These are phyloP conservation scores for Himalopsyche anomala DNA, from an alignment of 2,888 invertebrate genomes.

Conservation along the genomic window DNA sequence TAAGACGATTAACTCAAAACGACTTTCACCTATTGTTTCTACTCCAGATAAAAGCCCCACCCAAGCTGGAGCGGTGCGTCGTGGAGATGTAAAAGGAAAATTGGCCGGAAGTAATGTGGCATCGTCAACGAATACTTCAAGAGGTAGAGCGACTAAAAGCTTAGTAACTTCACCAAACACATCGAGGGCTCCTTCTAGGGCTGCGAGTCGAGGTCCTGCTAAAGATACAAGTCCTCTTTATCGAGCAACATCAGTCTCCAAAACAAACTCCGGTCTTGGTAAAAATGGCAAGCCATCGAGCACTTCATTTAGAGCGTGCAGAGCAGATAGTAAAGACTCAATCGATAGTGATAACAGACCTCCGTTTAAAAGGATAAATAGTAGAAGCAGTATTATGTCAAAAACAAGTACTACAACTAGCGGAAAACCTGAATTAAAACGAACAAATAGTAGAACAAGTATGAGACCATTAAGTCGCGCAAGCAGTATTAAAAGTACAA, in stretches of 20 bases:
- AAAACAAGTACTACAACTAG: conserved; percentile 50
- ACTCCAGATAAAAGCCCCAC: conserved; percentile 76
- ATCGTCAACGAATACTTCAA: conserved; percentile 65
- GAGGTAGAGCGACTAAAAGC: conserved; percentile 67
- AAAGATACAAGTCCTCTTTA: conserved; percentile 72
- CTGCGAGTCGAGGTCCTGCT: conserved; percentile 71
- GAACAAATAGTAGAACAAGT: conserved; percentile 70
- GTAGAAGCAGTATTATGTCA: conserved; percentile 60
- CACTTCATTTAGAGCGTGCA: conserved; percentile 45
- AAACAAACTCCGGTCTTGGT: conserved; percentile 23
- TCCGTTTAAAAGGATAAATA: conserved; percentile 60
- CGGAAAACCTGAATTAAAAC: conserved; percentile 65
- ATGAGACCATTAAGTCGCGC: conserved; percentile 72
- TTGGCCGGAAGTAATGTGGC: conserved; percentile 49
- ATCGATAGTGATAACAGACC: conserved; percentile 55
- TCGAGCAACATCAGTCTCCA: conserved; percentile 53
- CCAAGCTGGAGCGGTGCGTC: conserved; percentile 16
- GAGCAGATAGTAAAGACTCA: conserved; percentile 50
- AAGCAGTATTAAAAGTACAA: conserved; percentile 72
- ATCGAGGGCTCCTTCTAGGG: conserved; percentile 58
- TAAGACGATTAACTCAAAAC: conserved; percentile 73
- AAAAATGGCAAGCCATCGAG: conserved; percentile 51
- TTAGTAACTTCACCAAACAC: conserved; percentile 61
- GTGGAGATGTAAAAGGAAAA: background rate
- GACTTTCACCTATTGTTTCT: conserved; percentile 75